These are phyloP conservation scores for Pedetes capensis DNA, from an alignment of 2,113 vertebrate species.

Conservation along the genomic window DNA sequence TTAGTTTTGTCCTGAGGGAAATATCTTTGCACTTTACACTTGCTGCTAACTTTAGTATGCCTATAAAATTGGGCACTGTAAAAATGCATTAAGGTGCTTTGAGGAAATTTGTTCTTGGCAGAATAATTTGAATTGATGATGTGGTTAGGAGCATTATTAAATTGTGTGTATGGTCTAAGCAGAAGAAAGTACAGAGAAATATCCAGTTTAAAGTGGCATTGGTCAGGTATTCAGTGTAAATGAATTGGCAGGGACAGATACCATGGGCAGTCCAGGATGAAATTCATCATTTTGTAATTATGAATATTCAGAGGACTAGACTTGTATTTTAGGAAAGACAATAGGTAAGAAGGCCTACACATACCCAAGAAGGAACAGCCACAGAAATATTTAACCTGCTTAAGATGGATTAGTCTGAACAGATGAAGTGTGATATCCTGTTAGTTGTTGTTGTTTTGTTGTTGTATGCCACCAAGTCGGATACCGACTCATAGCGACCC, in stretches of 20 bases:
- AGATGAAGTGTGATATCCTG: background rate
- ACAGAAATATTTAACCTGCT: background rate
- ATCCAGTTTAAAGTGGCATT: background rate
- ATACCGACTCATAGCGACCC: too few relatives aligned
- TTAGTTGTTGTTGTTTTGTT: too few relatives aligned
- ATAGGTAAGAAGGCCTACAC: background rate
- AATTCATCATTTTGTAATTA: background rate
- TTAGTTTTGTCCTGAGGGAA: background rate
- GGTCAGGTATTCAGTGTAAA: background rate
- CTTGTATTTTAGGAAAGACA: background rate
- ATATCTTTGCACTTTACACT: background rate
- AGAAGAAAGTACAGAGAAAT: background rate
- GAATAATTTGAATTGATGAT: slow-evolving; percentile 16
- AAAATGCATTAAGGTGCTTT: background rate
- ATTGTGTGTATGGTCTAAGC: background rate
- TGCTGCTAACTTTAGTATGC: background rate
- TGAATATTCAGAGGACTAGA: background rate
- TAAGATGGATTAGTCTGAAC: background rate
- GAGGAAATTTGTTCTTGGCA: background rate
- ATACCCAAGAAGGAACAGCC: background rate
- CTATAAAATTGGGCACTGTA: background rate
- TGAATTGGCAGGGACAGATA: background rate
- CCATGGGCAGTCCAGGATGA: background rate
- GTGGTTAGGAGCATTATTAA: background rate
- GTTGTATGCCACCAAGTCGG: too few relatives aligned